phyloP scores from a whole-genome alignment of 2,113 vertebrate species.

The Heterocephalus glaber region DNA sequence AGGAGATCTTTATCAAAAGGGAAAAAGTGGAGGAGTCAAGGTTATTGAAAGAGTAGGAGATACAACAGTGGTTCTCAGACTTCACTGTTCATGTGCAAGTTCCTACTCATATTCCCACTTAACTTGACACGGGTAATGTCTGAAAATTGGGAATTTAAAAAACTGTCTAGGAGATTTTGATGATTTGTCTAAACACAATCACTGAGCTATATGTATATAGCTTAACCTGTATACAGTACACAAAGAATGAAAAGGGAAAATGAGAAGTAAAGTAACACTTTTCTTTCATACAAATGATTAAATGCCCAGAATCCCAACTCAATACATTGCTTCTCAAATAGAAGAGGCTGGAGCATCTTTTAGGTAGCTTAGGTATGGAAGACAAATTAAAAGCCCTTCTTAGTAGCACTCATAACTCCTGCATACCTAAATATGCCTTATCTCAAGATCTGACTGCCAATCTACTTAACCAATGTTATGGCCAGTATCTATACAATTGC shows the following conservation, averaged over 20 bases:
- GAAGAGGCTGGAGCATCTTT: background rate
- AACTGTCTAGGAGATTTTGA: background rate
- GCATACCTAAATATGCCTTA: background rate
- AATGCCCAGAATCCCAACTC: background rate
- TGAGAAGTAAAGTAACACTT: background rate
- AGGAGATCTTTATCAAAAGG: background rate
- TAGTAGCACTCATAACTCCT: background rate
- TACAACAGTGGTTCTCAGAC: background rate
- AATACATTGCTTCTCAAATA: background rate
- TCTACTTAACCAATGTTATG: background rate
- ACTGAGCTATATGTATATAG: background rate
- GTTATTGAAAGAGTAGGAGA: background rate
- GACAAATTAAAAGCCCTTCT: background rate
- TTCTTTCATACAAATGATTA: background rate
- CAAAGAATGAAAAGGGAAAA: background rate
- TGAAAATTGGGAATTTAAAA: background rate
- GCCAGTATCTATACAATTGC: background rate
- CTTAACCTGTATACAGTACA: background rate
- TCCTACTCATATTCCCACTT: background rate
- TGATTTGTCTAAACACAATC: background rate
- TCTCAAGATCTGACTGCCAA: background rate
- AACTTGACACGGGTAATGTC: background rate
- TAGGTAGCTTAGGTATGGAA: background rate
- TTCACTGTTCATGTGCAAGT: background rate
- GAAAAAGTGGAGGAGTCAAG: background rate